Conservation (phyloP, 1,140 invertebrate genomes). For the Atopsyche davidsoni region DNA sequence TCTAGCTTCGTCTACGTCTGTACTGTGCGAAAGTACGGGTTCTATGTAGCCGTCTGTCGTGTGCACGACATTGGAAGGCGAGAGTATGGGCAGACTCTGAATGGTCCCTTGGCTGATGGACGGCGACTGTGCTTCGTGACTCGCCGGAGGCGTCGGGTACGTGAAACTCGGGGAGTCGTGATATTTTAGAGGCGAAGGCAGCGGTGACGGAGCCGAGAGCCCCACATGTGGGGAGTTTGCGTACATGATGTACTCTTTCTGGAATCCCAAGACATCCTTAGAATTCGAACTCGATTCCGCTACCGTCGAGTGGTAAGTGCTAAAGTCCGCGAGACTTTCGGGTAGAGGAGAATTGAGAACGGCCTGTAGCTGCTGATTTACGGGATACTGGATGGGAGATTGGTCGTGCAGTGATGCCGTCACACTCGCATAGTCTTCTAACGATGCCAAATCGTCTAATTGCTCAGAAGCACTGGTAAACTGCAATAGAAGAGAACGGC, state of each 20-base stretch:
- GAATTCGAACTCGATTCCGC: conserved; percentile 35
- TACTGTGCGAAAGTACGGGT: conserved; percentile 25
- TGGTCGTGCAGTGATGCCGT: conserved; percentile 50
- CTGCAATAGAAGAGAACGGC: conserved; percentile 55
- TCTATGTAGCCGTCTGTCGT: conserved; percentile 40
- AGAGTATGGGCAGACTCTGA: conserved; percentile 39
- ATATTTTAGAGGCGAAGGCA: conserved; percentile 57
- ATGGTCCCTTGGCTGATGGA: conserved; percentile 39
- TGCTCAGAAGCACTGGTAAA: conserved; percentile 61
- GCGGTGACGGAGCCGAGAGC: conserved; percentile 50
- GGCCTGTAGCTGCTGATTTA: conserved; percentile 65
- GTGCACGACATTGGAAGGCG: conserved; percentile 41
- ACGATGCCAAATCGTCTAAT: conserved; percentile 58
- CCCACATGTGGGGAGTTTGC: conserved; percentile 46
- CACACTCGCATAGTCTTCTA: conserved; percentile 58
- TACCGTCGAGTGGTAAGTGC: conserved; percentile 62
- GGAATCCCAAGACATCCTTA: conserved; percentile 28
- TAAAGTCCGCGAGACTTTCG: conserved; percentile 74
- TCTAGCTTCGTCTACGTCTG: conserved; percentile 51
- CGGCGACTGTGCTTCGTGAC: conserved; percentile 69
- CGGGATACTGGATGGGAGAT: conserved; percentile 56
- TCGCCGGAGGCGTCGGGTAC: conserved; percentile 77
- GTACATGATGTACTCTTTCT: conserved; percentile 37
- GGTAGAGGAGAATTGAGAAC: conserved; percentile 68
- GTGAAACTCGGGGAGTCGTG: conserved; percentile 54